Evolutionary conservation across 35 echinoderm and acorn worm genomes (phyloP).

Genomic region (Eucidaris tribuloides): DNA sequence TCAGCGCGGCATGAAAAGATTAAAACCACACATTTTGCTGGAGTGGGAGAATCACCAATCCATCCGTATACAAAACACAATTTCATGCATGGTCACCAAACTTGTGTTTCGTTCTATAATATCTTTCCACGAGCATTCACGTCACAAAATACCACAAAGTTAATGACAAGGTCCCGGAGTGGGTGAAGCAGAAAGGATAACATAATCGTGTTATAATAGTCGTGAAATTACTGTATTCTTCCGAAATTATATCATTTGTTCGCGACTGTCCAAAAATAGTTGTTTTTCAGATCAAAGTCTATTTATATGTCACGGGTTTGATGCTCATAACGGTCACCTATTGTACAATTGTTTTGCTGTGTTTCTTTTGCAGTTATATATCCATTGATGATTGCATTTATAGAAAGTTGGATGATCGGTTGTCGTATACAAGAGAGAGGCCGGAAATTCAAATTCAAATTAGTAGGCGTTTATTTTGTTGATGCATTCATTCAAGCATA

Average conservation of each 20-base stretch:
- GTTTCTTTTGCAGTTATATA: no score
- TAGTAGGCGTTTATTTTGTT: no score
- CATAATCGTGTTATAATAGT: background rate
- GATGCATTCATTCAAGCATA: no score
- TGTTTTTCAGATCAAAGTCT: no score
- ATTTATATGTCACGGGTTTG: no score
- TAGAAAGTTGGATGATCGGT: no score
- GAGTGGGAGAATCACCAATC: constrained; percentile 4
- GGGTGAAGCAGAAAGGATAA: background rate
- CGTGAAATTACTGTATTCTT: constrained; percentile 34
- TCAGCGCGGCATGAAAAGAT: constrained; percentile 22
- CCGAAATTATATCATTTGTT: constrained; percentile 3
- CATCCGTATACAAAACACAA: constrained; percentile 38
- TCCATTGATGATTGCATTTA: no score
- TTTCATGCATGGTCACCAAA: constrained; percentile 35
- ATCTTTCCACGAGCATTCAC: constrained; percentile 14
- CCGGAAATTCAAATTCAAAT: no score
- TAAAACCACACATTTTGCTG: constrained; percentile 8
- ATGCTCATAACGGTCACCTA: no score
- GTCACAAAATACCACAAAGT: constrained; percentile 19
- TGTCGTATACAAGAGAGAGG: no score
- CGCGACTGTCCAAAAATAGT: background rate
- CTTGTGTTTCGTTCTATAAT: constrained; percentile 24
- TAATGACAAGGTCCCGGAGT: constrained; percentile 18
- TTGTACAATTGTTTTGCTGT: no score